Evolutionary conservation across 1,140 invertebrate genomes (phyloP).

Genomic region (Leguminivora glycinivorella): DNA sequence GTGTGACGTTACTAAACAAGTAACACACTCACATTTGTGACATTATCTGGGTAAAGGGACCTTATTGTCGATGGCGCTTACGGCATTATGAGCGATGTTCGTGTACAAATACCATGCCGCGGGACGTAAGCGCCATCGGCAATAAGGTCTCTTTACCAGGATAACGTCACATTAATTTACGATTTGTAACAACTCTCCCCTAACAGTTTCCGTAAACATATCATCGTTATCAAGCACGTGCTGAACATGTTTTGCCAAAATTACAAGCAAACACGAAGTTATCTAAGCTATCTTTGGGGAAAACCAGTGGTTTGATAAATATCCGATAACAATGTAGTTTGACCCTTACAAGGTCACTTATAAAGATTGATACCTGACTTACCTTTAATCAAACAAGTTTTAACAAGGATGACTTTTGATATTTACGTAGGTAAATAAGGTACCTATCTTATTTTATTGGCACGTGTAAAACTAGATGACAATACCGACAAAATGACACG

Average conservation of each 20-base stretch:
- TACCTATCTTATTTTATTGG: too few relatives aligned
- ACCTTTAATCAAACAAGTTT: not conserved
- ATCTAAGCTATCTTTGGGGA: not conserved
- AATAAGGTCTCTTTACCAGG: too few relatives aligned
- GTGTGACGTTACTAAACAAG: too few relatives aligned
- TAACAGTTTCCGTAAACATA: not conserved
- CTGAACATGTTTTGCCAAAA: not conserved
- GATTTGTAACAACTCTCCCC: not conserved
- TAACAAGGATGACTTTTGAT: not conserved
- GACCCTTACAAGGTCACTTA: not conserved
- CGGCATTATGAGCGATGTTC: too few relatives aligned
- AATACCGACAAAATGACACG: too few relatives aligned
- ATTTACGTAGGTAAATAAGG: not conserved
- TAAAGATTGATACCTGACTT: not conserved
- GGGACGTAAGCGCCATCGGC: too few relatives aligned
- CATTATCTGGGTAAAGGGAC: too few relatives aligned
- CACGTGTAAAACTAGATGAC: too few relatives aligned
- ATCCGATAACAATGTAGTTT: not conserved
- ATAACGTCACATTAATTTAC: too few relatives aligned
- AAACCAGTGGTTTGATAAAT: not conserved
- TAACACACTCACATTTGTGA: too few relatives aligned
- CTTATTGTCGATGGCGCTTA: too few relatives aligned
- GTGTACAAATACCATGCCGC: too few relatives aligned
- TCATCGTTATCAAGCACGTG: not conserved
- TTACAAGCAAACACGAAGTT: not conserved